Conservation (phyloP, 2,888 invertebrate species). For the Barypeithes pellucidus region DNA sequence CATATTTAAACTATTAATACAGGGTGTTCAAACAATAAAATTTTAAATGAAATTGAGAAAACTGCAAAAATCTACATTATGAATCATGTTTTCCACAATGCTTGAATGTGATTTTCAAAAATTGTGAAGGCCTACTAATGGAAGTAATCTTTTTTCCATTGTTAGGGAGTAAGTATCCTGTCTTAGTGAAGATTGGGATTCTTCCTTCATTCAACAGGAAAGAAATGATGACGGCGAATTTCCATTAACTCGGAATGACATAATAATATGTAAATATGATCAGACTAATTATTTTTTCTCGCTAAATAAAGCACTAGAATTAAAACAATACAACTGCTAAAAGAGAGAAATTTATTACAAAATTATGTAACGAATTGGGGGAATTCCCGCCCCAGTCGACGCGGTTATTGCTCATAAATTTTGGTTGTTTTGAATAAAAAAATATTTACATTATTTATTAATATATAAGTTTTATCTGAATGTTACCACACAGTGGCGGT, state of each 20-base stretch:
- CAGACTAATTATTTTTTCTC: neutral
- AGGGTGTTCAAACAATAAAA: too few relatives aligned
- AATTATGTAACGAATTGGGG: neutral
- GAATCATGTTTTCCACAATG: too few relatives aligned
- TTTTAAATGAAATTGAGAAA: too few relatives aligned
- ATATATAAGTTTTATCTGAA: neutral
- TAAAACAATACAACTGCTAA: neutral
- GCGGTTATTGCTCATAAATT: neutral
- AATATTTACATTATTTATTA: slow-evolving; percentile 4
- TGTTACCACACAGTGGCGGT: neutral
- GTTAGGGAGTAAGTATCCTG: too few relatives aligned
- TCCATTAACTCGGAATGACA: neutral
- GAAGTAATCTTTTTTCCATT: too few relatives aligned
- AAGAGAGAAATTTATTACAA: neutral
- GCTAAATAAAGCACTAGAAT: slow-evolving; percentile 1
- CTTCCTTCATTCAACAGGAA: too few relatives aligned
- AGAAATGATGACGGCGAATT: too few relatives aligned
- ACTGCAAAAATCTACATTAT: too few relatives aligned
- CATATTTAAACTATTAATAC: too few relatives aligned
- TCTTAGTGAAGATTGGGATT: too few relatives aligned
- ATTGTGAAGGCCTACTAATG: too few relatives aligned
- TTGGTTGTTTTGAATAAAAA: slow-evolving; percentile 1
- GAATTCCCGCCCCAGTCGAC: neutral
- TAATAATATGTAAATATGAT: slow-evolving; percentile 2
- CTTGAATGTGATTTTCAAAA: too few relatives aligned